Evolutionary conservation across 2,113 vertebrate species (phyloP).

Genomic region (Progne subis): DNA sequence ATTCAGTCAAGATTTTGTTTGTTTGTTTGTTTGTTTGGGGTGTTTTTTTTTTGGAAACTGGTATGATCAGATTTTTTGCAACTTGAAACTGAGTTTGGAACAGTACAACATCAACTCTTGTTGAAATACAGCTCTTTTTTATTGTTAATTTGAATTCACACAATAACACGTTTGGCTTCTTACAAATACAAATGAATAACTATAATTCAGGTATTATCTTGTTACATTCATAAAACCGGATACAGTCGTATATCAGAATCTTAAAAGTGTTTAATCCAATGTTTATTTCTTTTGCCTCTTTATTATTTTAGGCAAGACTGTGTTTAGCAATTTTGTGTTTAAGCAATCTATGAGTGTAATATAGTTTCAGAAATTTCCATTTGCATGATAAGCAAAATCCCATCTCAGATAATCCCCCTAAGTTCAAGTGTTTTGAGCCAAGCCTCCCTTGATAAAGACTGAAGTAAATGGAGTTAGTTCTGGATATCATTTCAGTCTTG

Average conservation of each 20-base stretch:
- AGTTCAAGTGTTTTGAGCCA: neutral
- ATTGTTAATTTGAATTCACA: neutral
- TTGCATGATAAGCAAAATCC: neutral
- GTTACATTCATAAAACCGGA: neutral
- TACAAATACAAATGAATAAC: neutral
- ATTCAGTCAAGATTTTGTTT: neutral
- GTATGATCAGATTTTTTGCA: neutral
- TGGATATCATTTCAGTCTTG: neutral
- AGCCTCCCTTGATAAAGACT: neutral
- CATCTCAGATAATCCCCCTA: neutral
- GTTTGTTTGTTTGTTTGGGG: neutral
- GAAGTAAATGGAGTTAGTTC: neutral
- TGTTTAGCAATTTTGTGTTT: constrained; percentile 5
- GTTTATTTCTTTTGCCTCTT: neutral
- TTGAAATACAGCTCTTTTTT: neutral
- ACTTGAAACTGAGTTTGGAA: neutral
- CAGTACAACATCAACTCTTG: neutral
- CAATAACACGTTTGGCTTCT: neutral
- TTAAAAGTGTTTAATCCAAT: neutral
- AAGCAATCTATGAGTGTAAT: neutral
- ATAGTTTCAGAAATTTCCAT: neutral
- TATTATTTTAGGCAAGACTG: neutral
- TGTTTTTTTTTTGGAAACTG: neutral
- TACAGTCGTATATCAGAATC: neutral
- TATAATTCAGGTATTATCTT: neutral